These are phyloP conservation scores for Phylloscopus whistleri DNA, from an alignment of 2,113 vertebrate genomes.

Conservation along the genomic window DNA sequence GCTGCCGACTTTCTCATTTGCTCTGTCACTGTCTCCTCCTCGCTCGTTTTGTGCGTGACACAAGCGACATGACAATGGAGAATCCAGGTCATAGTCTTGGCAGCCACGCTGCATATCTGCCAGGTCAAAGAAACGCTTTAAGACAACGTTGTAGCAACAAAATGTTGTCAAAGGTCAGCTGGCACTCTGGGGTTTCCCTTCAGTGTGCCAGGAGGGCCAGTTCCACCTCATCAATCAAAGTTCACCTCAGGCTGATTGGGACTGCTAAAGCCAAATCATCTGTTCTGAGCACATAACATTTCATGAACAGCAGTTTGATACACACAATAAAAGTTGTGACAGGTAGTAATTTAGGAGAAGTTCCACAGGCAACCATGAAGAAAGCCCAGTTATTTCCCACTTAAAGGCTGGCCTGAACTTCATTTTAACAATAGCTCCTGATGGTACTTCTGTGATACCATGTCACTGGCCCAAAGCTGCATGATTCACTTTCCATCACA, in stretches of 20 bases:
- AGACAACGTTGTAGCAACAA: neutral
- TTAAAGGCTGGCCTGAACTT: neutral
- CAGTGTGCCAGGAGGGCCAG: neutral
- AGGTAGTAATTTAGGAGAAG: neutral
- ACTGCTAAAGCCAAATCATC: neutral
- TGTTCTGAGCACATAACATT: neutral
- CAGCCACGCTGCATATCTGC: neutral
- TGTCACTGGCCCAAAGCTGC: neutral
- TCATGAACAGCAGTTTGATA: neutral
- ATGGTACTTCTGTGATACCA: neutral
- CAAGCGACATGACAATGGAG: neutral
- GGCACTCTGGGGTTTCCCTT: neutral
- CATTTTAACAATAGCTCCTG: neutral
- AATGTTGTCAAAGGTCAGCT: neutral
- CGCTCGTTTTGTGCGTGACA: rapidly evolving
- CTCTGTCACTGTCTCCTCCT: rapidly evolving
- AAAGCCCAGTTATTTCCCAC: neutral
- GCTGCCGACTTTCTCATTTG: neutral
- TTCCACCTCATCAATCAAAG: neutral
- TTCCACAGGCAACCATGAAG: neutral
- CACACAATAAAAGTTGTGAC: neutral
- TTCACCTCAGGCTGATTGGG: neutral
- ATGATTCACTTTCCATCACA: neutral
- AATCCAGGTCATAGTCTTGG: neutral
- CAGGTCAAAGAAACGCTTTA: neutral